These are phyloP conservation scores for Caenorhabditis drosophilae DNA, from an alignment of 2,888 invertebrate genomes.

Conservation along the genomic window DNA sequence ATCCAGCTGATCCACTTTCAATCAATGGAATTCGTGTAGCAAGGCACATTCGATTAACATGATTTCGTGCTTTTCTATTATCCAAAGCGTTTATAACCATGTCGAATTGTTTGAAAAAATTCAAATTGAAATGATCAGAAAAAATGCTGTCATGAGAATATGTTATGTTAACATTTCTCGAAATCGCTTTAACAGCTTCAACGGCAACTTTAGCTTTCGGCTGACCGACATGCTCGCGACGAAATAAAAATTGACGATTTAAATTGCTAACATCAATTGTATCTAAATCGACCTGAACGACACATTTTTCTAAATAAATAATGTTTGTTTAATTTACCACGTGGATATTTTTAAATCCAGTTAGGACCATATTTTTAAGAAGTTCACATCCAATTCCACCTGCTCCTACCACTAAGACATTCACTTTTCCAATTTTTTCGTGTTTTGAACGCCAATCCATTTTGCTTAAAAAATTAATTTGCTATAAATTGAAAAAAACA, in stretches of 20 bases:
- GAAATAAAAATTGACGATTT: conserved; percentile 97
- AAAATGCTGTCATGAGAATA: conserved; percentile 83
- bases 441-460: conserved; percentile 23
- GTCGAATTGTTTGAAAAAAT: conserved; percentile 87
- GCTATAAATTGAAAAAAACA: background rate
- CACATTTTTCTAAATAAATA: background rate
- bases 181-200: conserved; percentile 53
- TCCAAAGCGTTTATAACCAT: conserved; percentile 95
- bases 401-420: conserved; percentile 77
- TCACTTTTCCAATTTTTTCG: conserved; percentile 1
- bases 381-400: conserved; percentile 99
- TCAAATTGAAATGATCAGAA: conserved; percentile 78
- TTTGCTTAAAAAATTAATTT: background rate
- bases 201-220: conserved; percentile 77
- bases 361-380: conserved; percentile 86
- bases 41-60: conserved; percentile 97
- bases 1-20: conserved; percentile 96
- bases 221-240: conserved; percentile 95
- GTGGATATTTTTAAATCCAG: background rate
- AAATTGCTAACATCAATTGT: conserved; percentile 99
- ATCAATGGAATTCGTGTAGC: conserved; percentile 91
- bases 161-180: conserved; percentile 74
- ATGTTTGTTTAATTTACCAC: background rate
- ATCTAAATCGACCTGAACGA: conserved; percentile 96
- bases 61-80: conserved; percentile 89